Percentiles rank a stretch among this genome's conserved stretches.
These are phyloP conservation scores for Anser cygnoides DNA, from an alignment of 2,113 vertebrate genomes.

Conservation along the genomic window DNA sequence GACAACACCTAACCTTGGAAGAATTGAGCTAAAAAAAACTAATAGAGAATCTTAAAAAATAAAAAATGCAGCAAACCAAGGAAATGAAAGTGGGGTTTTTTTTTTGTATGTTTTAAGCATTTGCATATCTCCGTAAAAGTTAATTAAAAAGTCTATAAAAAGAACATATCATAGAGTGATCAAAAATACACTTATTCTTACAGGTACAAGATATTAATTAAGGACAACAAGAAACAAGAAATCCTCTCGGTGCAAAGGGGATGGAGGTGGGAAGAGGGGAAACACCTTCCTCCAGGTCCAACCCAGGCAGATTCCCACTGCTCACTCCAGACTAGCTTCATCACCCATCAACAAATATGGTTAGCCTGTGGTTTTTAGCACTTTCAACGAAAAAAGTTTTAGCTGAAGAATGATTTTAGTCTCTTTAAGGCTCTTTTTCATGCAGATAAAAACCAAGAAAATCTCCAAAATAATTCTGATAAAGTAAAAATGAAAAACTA, in stretches of 20 bases:
- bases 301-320: background rate
- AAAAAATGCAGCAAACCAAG: background rate
- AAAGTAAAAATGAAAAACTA: fast-evolving
- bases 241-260: background rate
- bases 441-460: background rate
- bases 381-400: background rate
- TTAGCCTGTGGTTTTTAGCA: background rate
- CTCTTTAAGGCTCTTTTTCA: background rate
- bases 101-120: background rate
- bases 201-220: background rate
- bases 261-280: background rate
- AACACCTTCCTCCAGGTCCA: background rate
- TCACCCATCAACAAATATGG: background rate
- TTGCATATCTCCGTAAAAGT: background rate
- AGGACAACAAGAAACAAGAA: background rate
- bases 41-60: background rate
- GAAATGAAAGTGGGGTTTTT: background rate
- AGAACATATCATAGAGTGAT: background rate
- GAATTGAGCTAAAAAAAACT: background rate
- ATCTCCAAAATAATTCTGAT: background rate
- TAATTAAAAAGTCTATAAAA: background rate
- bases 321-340: background rate
- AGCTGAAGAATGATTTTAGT: background rate
- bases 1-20: background rate
- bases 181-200: background rate